phyloP scores from a whole-genome alignment of 2,797 vertebrate genomes.

The Spizella passerina region DNA sequence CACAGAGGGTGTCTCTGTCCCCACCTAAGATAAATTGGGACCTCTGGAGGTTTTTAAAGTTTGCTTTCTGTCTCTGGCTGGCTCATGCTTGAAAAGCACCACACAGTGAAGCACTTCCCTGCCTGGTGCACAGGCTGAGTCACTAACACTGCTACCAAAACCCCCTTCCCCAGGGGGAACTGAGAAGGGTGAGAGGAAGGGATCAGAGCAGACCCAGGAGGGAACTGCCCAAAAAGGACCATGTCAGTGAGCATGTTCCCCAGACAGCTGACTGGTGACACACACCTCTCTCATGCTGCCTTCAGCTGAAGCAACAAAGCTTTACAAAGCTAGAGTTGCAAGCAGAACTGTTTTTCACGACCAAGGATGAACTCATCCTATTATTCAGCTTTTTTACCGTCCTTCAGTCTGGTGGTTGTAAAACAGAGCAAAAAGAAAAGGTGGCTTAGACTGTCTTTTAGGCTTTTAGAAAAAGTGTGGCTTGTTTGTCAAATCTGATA shows the following conservation, averaged over 20 bases:
- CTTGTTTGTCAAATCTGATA: not conserved
- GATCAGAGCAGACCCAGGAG: not conserved
- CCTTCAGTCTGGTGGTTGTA: not conserved
- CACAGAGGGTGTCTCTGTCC: not conserved
- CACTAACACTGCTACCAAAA: not conserved
- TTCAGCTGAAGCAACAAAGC: not conserved
- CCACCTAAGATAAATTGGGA: not conserved
- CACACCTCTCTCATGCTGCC: not conserved
- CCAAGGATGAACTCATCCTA: not conserved
- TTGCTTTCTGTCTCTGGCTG: not conserved
- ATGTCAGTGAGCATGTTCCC: not conserved
- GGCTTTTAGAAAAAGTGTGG: not conserved
- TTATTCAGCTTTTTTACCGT: not conserved
- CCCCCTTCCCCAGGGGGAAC: not conserved
- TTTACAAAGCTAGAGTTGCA: not conserved
- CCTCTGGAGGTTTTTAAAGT: not conserved
- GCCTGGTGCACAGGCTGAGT: not conserved
- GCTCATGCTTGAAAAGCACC: not conserved
- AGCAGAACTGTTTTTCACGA: not conserved
- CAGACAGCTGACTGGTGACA: conserved; percentile 8
- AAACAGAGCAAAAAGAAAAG: not conserved
- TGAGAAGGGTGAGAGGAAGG: not conserved
- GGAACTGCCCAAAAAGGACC: not conserved
- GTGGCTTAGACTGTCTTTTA: not conserved
- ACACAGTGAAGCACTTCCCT: not conserved